A percentile compares a stretch with the other conserved stretches of the same genome.
These are phyloP conservation scores for Procapra przewalskii DNA, from an alignment of 2,113 vertebrate species.

Conservation along the genomic window DNA sequence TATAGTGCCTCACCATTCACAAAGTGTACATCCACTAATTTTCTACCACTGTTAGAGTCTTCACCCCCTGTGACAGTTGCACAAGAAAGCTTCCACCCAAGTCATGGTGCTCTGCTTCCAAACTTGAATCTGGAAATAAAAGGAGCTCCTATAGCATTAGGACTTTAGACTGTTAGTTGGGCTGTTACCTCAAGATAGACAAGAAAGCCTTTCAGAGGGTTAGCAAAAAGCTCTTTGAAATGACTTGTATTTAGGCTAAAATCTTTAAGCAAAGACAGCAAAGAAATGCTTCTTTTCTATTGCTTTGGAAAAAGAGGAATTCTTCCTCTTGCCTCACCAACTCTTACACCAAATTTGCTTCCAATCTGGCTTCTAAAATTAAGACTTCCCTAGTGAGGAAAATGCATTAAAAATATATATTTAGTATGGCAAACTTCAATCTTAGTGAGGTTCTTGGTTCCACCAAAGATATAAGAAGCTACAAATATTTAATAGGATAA, in stretches of 20 bases:
- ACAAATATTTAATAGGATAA: neutral
- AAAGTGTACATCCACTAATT: neutral
- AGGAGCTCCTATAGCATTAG: neutral
- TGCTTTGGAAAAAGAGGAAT: neutral
- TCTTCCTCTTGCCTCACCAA: neutral
- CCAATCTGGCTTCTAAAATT: neutral
- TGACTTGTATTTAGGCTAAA: neutral
- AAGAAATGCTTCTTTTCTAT: neutral
- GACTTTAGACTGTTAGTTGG: neutral
- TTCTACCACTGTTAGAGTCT: neutral
- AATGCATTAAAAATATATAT: neutral
- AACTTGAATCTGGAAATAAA: neutral
- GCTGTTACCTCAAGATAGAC: neutral
- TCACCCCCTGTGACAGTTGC: neutral
- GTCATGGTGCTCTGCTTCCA: neutral
- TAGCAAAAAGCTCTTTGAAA: neutral
- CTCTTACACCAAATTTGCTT: neutral
- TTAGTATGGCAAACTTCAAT: neutral
- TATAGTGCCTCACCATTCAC: neutral
- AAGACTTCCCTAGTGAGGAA: neutral
- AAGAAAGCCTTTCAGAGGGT: neutral
- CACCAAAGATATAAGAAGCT: neutral
- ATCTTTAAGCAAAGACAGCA: slow-evolving; percentile 27
- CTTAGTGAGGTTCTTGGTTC: neutral
- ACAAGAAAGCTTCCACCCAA: neutral